Percentiles rank a stretch among this genome's conserved stretches.
Evolutionary conservation across 2,113 vertebrate species (phyloP).

Genomic region (Crocuta crocuta): DNA sequence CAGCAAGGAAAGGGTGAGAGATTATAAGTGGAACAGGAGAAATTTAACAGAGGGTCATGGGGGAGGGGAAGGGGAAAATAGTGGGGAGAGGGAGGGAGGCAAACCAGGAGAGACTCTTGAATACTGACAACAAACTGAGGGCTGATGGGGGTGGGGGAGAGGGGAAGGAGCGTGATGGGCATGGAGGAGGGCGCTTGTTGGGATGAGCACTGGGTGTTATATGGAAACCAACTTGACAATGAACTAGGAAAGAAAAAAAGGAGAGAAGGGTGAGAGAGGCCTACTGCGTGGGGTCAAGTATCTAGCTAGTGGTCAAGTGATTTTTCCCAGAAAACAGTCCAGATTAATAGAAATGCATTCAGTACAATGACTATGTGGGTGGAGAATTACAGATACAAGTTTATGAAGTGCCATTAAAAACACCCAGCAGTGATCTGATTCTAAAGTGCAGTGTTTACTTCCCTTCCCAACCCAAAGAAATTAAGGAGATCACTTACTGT

Average conservation of each 20-base stretch:
- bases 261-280: neutral
- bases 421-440: constrained; percentile 46
- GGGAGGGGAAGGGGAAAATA: no score
- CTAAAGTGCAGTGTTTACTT: constrained; percentile 62
- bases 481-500: constrained; percentile 55
- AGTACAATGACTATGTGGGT: neutral
- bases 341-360: neutral
- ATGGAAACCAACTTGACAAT: no score
- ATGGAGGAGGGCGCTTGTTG: no score
- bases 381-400: neutral
- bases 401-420: constrained; percentile 70
- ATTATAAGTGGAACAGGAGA: neutral
- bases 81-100: no score
- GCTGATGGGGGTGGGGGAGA: no score
- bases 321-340: constrained; percentile 34
- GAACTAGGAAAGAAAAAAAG: no score
- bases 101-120: no score
- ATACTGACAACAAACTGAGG: no score
- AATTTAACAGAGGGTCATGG: no score
- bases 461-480: constrained; percentile 55
- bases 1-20: neutral
- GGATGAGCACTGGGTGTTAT: no score
- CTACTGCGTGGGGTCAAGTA: neutral
- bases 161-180: no score
- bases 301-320: constrained; percentile 12